phyloP scores from a whole-genome alignment of 1,140 invertebrate species.

The Pararge aegeria region DNA sequence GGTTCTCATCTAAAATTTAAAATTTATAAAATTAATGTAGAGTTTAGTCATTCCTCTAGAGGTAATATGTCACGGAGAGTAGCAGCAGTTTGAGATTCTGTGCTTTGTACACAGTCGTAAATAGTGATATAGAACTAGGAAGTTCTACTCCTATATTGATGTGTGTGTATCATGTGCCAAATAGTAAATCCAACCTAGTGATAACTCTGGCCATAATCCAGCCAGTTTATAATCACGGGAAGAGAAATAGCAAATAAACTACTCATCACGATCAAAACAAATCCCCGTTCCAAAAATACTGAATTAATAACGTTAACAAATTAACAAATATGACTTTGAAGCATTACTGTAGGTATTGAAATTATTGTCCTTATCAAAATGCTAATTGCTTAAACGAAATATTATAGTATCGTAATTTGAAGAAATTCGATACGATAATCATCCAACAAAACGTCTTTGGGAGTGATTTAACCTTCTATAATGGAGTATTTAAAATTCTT shows the following conservation, averaged over 20 bases:
- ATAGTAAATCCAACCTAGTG: constrained; percentile 39
- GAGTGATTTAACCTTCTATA: neutral
- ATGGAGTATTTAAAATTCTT: neutral
- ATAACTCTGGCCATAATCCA: constrained; percentile 48
- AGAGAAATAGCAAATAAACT: constrained; percentile 41
- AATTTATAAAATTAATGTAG: no score
- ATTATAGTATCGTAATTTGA: neutral
- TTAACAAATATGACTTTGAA: no score
- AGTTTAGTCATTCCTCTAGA: no score
- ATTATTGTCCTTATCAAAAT: neutral
- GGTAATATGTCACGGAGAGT: neutral
- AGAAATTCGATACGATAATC: neutral
- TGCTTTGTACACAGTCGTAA: constrained; percentile 16
- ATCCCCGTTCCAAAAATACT: constrained; percentile 20
- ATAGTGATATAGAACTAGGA: constrained; percentile 24
- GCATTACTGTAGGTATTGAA: neutral
- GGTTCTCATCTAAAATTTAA: no score
- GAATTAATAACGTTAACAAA: neutral
- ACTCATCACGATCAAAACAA: constrained; percentile 31
- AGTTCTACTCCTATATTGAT: constrained; percentile 28
- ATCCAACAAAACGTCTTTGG: neutral
- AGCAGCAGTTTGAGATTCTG: neutral
- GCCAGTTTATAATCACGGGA: constrained; percentile 35
- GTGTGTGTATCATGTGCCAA: constrained; percentile 36
- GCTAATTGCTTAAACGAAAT: neutral